Percentiles rank a stretch among this genome's conserved stretches.
Conservation (phyloP, 1,140 invertebrate species). For the Penaeus indicus region DNA sequence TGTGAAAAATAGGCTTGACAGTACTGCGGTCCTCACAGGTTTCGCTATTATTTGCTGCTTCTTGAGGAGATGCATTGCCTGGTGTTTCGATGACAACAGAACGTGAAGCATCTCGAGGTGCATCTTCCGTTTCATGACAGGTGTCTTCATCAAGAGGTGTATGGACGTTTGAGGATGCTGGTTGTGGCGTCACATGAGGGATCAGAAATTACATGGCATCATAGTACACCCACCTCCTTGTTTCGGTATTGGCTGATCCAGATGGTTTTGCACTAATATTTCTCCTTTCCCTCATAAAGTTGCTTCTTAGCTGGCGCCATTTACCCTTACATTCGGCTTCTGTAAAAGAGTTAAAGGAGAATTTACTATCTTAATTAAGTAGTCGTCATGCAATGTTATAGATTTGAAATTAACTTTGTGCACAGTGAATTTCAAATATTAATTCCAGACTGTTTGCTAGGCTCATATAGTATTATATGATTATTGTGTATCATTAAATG, state of each 20-base stretch:
- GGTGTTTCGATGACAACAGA: too few species aligned
- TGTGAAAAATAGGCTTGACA: neutral
- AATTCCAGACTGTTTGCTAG: too few species aligned
- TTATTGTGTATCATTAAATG: too few species aligned
- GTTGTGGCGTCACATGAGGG: neutral
- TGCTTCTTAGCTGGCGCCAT: conserved; percentile 21
- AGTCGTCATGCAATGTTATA: too few species aligned
- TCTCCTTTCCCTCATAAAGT: conserved; percentile 44
- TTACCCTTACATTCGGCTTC: conserved; percentile 37
- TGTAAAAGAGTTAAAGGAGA: conserved; percentile 23
- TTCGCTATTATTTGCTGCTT: too few species aligned
- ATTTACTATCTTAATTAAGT: too few species aligned
- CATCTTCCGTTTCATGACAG: neutral
- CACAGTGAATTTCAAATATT: too few species aligned
- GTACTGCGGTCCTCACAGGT: conserved; percentile 6
- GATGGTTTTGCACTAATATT: conserved; percentile 30
- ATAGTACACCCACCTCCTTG: too few species aligned
- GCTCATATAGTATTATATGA: too few species aligned
- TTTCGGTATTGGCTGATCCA: conserved; percentile 33
- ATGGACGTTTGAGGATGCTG: neutral
- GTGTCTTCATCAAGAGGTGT: neutral
- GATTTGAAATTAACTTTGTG: too few species aligned
- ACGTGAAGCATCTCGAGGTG: too few species aligned
- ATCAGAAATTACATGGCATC: conserved; percentile 40
- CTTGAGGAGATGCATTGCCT: too few species aligned